Conservation (phyloP, 2,888 invertebrate species). For the Geotrupes spiniger region DNA sequence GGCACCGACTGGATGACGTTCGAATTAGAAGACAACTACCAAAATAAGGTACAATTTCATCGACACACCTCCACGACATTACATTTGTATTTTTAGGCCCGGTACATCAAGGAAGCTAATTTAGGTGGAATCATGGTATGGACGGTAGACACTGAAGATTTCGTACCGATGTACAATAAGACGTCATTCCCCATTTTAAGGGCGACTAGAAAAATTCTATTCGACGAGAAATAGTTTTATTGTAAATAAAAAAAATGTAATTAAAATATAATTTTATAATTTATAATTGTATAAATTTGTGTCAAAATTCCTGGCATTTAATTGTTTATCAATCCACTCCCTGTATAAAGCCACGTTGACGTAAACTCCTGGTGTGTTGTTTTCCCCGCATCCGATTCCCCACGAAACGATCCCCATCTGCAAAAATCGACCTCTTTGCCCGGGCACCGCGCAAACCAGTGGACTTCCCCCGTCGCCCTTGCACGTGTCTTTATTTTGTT, state of each 20-base stretch:
- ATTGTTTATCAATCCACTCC: conserved; percentile 60
- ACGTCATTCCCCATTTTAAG: too few relatives aligned
- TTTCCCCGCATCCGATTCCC: conserved; percentile 76
- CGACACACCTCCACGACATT: too few relatives aligned
- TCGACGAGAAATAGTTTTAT: too few relatives aligned
- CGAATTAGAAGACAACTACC: conserved; percentile 33
- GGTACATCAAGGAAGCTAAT: conserved; percentile 15
- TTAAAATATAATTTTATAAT: too few relatives aligned
- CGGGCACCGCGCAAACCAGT: conserved; percentile 65
- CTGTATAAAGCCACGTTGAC: conserved; percentile 64
- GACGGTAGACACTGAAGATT: conserved; percentile 56
- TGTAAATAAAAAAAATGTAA: too few relatives aligned
- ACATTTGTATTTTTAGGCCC: background rate
- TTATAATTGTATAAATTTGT: background rate
- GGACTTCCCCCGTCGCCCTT: conserved; percentile 63
- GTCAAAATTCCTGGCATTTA: conserved; percentile 20
- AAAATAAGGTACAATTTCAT: conserved; percentile 30
- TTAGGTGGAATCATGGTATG: conserved; percentile 55
- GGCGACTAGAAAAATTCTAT: too few relatives aligned
- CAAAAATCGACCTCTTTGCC: conserved; percentile 50
- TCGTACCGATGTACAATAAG: conserved; percentile 27
- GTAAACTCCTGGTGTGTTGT: conserved; percentile 70
- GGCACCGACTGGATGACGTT: conserved; percentile 37
- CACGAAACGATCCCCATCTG: conserved; percentile 74
- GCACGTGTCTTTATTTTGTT: conserved; percentile 36